Evolutionary conservation across 2,888 invertebrate genomes (phyloP), one percentile per base, ranked within the genome.

Genomic region (Periphyllus acericola): DNA sequence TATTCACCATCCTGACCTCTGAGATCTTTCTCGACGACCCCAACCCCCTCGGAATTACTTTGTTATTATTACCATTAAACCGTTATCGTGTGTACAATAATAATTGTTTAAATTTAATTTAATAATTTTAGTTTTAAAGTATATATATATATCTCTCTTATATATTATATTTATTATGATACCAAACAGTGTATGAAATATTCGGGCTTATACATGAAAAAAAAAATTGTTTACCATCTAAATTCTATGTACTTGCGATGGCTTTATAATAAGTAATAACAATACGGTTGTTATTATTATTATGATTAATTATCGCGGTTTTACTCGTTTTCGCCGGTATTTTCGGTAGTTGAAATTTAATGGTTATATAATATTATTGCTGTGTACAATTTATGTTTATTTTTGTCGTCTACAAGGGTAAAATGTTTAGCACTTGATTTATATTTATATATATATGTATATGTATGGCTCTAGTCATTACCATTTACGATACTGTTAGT

Each of bases 181-280:
- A 46, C 46, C 14, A 11, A 46, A 46, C 46, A 46, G 46, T 46
- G 46, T 46, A 46, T 46, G 29, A 71, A n/a, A 32, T 52, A 32
- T 82, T 82, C 71, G 46, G 71, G 21, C 25, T 52, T 82, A 32
- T 82, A 14, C 19, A n/a, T 6, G 6, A 68, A 66, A 66, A 80
- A 76, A 80, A 82, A 82, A 81, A 81, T 68, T 81, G 81, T 82
- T 82, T 82, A 82, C 82, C 71, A 52, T 82, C 82, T 46, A 71
- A 82, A 82, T 82, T 82, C 32, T 82, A 82, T 82, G 71, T 82
- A 66, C 36, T 82, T 29, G 52, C 29, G 71, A 82, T 71, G 32
- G 71, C 21, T 71, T 40, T 52, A 71, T 32, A 11, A 29, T 71
- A 74, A 36, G 29, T 32, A 68, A 66, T 80, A 80, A 55, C 32